These are phyloP conservation scores for Tribolium castaneum DNA, from an alignment of 1,140 invertebrate species.

Conservation along the genomic window DNA sequence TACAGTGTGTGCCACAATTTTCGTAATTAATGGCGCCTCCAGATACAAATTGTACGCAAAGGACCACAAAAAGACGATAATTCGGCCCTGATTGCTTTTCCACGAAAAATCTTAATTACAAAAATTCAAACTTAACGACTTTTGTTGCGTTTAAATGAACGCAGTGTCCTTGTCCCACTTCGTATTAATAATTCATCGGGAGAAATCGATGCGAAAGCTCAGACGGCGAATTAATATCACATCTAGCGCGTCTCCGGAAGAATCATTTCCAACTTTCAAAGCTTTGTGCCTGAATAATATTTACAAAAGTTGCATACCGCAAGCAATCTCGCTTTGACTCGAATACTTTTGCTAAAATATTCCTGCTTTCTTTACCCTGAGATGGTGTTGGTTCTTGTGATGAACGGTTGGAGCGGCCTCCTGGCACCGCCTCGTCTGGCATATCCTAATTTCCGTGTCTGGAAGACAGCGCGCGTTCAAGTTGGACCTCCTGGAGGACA, in stretches of 20 bases:
- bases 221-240: background rate
- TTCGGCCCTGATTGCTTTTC: no score
- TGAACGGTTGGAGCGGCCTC: constrained; percentile 57
- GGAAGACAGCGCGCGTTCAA: constrained; percentile 70
- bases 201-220: background rate
- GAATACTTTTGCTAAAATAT: no score
- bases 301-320: no score
- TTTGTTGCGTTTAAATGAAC: background rate
- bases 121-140: background rate
- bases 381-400: constrained; percentile 58
- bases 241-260: background rate
- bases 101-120: no score
- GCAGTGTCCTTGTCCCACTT: background rate
- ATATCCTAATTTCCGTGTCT: constrained; percentile 72
- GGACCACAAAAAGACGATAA: background rate
- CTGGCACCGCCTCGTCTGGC: constrained; percentile 66
- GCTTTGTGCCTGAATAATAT: background rate
- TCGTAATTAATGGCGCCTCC: constrained; percentile 3
- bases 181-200: background rate
- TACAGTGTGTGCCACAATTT: constrained; percentile 11
- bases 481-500: constrained; percentile 72
- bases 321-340: no score
- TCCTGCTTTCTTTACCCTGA: constrained; percentile 58
- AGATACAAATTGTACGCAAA: background rate
- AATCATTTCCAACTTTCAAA: background rate